Percentiles rank a stretch among this genome's conserved stretches.
phyloP scores from a whole-genome alignment of 1,140 invertebrate genomes.

The Heliconius melpomene region DNA sequence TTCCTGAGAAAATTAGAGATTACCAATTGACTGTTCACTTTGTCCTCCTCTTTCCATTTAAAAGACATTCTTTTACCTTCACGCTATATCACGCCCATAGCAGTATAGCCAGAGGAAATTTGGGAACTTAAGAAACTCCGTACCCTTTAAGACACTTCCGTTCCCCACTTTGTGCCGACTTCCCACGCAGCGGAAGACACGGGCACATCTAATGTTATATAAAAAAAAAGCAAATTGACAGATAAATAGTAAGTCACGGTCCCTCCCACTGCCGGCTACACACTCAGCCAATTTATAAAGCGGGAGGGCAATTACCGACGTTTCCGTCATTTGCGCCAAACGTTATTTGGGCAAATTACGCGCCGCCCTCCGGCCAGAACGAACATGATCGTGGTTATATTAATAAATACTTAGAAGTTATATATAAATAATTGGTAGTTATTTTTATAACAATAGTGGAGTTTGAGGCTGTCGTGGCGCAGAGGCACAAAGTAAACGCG shows the following conservation, averaged over 20 bases:
- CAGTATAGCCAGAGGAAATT: no score
- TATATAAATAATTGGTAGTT: background rate
- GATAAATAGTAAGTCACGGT: constrained; percentile 42
- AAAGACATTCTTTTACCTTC: no score
- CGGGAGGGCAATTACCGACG: constrained; percentile 67
- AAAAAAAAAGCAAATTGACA: background rate
- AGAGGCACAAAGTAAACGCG: no score
- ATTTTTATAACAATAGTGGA: background rate
- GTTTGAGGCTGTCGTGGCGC: background rate
- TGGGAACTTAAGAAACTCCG: no score
- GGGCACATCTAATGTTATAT: background rate
- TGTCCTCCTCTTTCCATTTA: no score
- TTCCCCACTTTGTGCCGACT: no score
- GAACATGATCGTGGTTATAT: constrained; percentile 8
- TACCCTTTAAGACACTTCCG: no score
- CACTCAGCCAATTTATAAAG: constrained; percentile 70
- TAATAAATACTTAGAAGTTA: background rate
- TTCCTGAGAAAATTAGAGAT: no score
- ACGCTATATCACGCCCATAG: no score
- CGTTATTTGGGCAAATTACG: constrained; percentile 68
- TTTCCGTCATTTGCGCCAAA: constrained; percentile 66
- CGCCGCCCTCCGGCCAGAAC: constrained; percentile 45
- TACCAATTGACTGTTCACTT: no score
- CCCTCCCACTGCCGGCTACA: constrained; percentile 61
- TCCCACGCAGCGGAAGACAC: background rate